Base-by-base conservation (phyloP, 2,113 vertebrate species). In the Burhinus oedicnemus region DNA sequence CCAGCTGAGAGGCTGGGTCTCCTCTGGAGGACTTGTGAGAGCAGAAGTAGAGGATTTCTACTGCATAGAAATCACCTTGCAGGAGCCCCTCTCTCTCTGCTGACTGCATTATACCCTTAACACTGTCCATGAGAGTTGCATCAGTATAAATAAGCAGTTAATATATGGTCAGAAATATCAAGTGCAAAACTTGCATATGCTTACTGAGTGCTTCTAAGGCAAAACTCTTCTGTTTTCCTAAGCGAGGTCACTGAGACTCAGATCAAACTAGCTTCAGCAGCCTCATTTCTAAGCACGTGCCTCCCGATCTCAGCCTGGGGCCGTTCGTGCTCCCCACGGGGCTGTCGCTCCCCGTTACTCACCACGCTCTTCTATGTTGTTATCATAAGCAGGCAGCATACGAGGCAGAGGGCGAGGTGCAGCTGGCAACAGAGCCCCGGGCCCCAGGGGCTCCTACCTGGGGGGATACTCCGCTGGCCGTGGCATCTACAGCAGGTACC, bases 401-500 rank as follows among this genome's bases (percentile, higher is more conserved):
- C 98, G 99, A 98, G 99, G 99, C 98, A 99, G 99, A 98, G 99
- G 99, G 95, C 98, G 99, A 98, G 99, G 99, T 68, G 98, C 99
- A 49, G 98, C 99, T 97, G 98, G 99, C 98, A 99, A 98, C 98
- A 99, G 99, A 98, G 98, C 98, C 96, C 99, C 99, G 0, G 99
- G 99, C 62, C 99, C 99, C 87, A 98, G 99, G 93, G 99, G 99
- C 66, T 99, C 99, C 13, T 99, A 99, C 99, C 99, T 99, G 69
- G 99, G 99, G 79, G 99, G 99, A 98, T 99, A 99, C 97, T 99
- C 99, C 42, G 99, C 99, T 0, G 99, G 99, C 97, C 99, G 99
- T 95, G 99, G 99, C 97, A 99, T 99, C 98, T 99, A 99, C 98
- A 99, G 99, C 98, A 99, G 99, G 96, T 99, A 99, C 97, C 99